phyloP scores from a whole-genome alignment of 2,888 invertebrate species.

The Rhimphoctona megacephalus region DNA sequence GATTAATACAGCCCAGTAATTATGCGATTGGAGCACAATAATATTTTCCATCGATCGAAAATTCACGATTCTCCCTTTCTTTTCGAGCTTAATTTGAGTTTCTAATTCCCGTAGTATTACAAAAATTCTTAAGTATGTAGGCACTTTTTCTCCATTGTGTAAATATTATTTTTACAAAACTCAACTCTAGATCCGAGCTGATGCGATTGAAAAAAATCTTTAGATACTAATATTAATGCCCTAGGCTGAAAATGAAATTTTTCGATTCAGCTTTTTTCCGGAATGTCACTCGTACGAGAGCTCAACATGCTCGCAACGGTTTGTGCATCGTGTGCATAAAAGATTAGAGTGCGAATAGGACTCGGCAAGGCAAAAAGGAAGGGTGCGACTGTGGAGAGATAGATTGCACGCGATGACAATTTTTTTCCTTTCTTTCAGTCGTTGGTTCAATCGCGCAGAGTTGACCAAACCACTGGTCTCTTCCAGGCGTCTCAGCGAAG shows the following conservation, averaged over 20 bases:
- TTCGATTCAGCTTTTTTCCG: not conserved
- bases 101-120: not conserved
- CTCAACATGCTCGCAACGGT: constrained; percentile 5
- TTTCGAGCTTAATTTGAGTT: not conserved
- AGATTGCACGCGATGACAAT: constrained; percentile 58
- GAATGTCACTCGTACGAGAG: not conserved
- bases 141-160: not conserved
- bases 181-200: not conserved
- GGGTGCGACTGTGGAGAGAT: constrained; percentile 34
- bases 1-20: constrained; percentile 19
- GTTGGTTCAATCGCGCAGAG: constrained; percentile 48
- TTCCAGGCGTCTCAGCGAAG: constrained; percentile 66
- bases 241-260: not conserved
- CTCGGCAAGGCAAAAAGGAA: constrained; percentile 13
- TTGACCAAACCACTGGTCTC: constrained; percentile 67
- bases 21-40: constrained; percentile 24
- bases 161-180: not conserved
- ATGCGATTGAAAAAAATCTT: not conserved
- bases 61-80: constrained; percentile 13
- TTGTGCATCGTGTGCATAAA: not conserved
- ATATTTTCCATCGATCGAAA: constrained; percentile 29
- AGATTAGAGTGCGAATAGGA: not conserved
- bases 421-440: constrained; percentile 16
- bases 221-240: not conserved
- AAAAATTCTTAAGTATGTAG: not conserved